Conservation (phyloP, 2,113 vertebrate species). For the Elaphurus davidianus region DNA sequence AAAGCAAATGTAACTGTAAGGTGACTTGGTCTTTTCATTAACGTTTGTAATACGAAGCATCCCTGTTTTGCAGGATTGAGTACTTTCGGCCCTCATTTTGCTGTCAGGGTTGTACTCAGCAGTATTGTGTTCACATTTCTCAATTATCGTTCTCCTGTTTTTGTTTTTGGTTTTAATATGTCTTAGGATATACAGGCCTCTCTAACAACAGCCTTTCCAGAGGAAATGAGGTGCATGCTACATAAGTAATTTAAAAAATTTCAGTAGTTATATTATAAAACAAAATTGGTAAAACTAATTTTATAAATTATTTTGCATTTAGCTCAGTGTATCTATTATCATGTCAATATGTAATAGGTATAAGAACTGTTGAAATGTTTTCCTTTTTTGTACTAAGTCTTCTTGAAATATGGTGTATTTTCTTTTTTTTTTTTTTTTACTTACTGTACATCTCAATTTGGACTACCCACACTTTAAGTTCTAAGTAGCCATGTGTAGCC, state of each 20-base stretch:
- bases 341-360: background rate
- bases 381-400: background rate
- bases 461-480: background rate
- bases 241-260: background rate
- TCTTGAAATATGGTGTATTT: background rate
- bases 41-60: background rate
- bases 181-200: background rate
- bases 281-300: background rate
- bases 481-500: background rate
- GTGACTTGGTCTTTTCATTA: background rate
- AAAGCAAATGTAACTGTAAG: background rate
- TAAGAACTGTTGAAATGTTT: background rate
- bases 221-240: background rate
- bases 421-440: background rate
- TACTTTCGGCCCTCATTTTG: background rate
- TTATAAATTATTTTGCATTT: background rate
- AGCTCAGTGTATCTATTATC: background rate
- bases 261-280: background rate
- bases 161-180: background rate
- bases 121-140: background rate
- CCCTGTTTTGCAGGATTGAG: background rate
- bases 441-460: background rate
- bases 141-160: background rate
- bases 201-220: background rate
- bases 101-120: background rate